phyloP scores from a whole-genome alignment of 1,140 invertebrate genomes.

The Drosophila busckii region DNA sequence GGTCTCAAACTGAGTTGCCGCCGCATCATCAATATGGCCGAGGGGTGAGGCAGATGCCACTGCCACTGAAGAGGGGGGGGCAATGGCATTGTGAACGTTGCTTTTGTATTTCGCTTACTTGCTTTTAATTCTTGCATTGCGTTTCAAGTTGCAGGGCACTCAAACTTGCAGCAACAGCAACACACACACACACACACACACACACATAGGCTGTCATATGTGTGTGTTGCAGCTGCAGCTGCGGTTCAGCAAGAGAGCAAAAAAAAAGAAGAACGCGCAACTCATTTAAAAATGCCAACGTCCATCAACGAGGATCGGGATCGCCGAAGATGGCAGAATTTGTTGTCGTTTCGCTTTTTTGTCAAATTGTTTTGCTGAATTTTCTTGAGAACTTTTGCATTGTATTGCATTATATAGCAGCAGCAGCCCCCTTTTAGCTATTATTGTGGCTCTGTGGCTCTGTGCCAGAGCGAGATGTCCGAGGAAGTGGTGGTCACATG shows the following conservation, averaged over 20 bases:
- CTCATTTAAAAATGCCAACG: slow-evolving; percentile 77
- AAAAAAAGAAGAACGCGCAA: slow-evolving; percentile 74
- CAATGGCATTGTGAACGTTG: not conserved
- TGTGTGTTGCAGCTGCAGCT: slow-evolving; percentile 69
- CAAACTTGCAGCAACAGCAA: slow-evolving; percentile 44
- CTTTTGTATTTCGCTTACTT: slow-evolving; percentile 66
- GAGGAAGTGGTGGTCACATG: slow-evolving; percentile 67
- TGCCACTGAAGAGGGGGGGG: slow-evolving; percentile 7
- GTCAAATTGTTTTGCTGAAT: slow-evolving; percentile 77
- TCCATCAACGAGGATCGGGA: slow-evolving; percentile 75
- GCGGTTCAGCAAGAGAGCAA: slow-evolving; percentile 33
- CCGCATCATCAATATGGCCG: slow-evolving; percentile 6
- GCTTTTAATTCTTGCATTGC: slow-evolving; percentile 75
- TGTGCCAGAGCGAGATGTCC: slow-evolving; percentile 58
- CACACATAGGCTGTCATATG: slow-evolving; percentile 41
- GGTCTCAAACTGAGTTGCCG: slow-evolving; percentile 36
- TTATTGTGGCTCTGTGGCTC: slow-evolving; percentile 18
- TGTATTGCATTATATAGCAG: slow-evolving; percentile 62
- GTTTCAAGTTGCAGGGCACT: slow-evolving; percentile 74
- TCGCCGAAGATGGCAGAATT: slow-evolving; percentile 76
- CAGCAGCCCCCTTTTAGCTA: slow-evolving; percentile 8
- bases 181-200: slow-evolving; percentile 7
- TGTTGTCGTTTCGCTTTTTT: slow-evolving; percentile 77
- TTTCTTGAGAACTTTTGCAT: slow-evolving; percentile 77
- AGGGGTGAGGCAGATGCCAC: slow-evolving; percentile 1